A percentile compares a stretch with the other conserved stretches of the same genome.
phyloP scores from a whole-genome alignment of 2,113 vertebrate genomes.

The Haliaeetus leucogaster region DNA sequence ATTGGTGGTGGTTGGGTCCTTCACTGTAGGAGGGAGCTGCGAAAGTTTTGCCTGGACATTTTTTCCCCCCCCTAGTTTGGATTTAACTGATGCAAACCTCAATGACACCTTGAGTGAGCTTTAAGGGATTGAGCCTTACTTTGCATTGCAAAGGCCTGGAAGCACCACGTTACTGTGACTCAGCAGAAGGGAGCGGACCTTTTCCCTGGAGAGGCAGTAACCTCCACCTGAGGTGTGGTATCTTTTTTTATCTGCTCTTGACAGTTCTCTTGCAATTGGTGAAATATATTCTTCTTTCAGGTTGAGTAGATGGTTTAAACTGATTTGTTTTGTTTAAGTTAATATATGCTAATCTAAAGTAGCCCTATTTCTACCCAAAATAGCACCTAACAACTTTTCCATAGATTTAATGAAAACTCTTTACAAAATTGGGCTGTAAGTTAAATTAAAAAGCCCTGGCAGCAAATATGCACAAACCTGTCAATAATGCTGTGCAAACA shows the following conservation, averaged over 20 bases:
- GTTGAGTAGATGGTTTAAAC: not conserved
- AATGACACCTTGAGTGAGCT: not conserved
- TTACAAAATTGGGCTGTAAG: not conserved
- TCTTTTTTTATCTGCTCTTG: not conserved
- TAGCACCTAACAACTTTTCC: not conserved
- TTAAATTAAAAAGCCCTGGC: not conserved
- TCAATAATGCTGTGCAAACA: not conserved
- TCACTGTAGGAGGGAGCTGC: not conserved
- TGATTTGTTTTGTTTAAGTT: not conserved
- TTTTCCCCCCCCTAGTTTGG: not conserved
- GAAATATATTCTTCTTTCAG: not conserved
- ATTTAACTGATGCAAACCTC: not conserved
- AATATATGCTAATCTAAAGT: not conserved
- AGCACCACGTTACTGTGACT: not conserved
- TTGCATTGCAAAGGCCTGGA: not conserved
- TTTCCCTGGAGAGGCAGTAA: not conserved
- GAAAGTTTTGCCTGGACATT: not conserved
- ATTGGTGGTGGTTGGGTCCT: not conserved
- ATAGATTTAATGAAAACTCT: not conserved
- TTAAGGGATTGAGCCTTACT: not conserved
- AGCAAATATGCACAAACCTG: not conserved
- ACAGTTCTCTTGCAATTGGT: not conserved
- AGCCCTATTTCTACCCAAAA: not conserved
- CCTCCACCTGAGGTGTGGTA: not conserved
- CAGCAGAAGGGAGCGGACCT: not conserved